Evolutionary conservation across 2,888 invertebrate species (phyloP).

Genomic region (Tipula vernalis): DNA sequence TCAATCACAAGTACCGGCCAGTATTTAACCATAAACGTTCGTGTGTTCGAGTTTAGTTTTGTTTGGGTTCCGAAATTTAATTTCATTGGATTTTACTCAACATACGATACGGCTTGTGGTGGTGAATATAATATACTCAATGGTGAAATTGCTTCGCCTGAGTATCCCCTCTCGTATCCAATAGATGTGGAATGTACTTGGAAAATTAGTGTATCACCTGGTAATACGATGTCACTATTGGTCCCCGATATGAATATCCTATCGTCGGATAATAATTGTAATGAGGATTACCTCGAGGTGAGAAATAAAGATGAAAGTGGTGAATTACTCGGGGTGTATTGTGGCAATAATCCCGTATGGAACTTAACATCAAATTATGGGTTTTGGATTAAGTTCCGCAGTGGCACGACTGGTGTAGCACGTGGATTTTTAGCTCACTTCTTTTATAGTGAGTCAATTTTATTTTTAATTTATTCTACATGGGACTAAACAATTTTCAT

Average conservation of each 20-base stretch:
- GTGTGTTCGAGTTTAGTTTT: background rate
- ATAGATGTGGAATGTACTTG: constrained; percentile 59
- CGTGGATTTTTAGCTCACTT: constrained; percentile 69
- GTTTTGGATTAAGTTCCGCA: constrained; percentile 69
- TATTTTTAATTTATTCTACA: no score
- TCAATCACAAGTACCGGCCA: constrained; percentile 57
- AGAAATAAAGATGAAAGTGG: constrained; percentile 53
- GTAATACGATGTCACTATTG: constrained; percentile 52
- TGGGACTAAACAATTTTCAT: background rate
- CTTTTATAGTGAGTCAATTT: constrained; percentile 41
- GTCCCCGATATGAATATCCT: constrained; percentile 59
- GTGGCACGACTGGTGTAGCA: constrained; percentile 42
- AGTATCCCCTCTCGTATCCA: constrained; percentile 59
- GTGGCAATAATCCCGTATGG: constrained; percentile 50
- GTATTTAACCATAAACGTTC: constrained; percentile 41
- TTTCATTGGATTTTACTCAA: constrained; percentile 36
- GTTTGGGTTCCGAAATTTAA: constrained; percentile 17
- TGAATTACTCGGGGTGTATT: constrained; percentile 54
- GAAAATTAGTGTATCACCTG: constrained; percentile 52
- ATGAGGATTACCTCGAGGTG: constrained; percentile 76
- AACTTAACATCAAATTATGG: constrained; percentile 44
- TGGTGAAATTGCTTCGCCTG: constrained; percentile 57
- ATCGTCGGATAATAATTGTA: constrained; percentile 57
- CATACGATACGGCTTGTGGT: constrained; percentile 49
- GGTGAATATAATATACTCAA: constrained; percentile 43